Conservation (phyloP, 35 echinoderm and acorn worm species). For the Stichopus chloronotus region DNA sequence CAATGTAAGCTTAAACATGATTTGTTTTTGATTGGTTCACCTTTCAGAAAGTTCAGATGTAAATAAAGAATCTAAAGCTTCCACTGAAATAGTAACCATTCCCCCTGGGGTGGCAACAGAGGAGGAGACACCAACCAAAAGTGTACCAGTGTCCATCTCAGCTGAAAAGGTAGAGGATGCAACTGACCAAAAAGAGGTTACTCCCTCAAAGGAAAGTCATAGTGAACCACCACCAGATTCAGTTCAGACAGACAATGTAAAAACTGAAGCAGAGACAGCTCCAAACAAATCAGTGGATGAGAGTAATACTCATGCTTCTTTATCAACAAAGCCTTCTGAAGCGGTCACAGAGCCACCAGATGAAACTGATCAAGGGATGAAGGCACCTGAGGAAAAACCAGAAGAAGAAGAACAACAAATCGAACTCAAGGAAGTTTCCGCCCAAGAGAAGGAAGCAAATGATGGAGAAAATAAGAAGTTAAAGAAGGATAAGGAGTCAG, state of each 20-base stretch:
- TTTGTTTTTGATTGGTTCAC: background rate
- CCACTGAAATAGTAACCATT: constrained; percentile 27
- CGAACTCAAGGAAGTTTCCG: background rate
- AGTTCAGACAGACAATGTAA: background rate
- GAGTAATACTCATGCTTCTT: background rate
- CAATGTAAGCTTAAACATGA: background rate
- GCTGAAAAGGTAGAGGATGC: background rate
- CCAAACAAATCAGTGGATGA: constrained; percentile 31
- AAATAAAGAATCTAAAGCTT: background rate
- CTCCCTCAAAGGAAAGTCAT: background rate
- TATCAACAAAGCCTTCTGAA: background rate
- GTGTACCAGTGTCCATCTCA: background rate
- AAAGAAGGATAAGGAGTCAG: background rate
- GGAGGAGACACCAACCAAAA: background rate
- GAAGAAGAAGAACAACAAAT: background rate
- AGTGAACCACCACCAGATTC: background rate
- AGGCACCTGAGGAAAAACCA: background rate
- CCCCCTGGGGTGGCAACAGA: background rate
- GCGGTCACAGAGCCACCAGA: constrained; percentile 1
- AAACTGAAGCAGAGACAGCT: background rate
- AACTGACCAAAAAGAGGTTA: background rate
- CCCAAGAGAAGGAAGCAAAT: background rate
- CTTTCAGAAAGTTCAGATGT: background rate
- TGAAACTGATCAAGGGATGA: constrained; percentile 8
- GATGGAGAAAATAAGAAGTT: background rate